Base-by-base conservation (phyloP, 1,140 invertebrate genomes). In the Drosophila sproati region DNA sequence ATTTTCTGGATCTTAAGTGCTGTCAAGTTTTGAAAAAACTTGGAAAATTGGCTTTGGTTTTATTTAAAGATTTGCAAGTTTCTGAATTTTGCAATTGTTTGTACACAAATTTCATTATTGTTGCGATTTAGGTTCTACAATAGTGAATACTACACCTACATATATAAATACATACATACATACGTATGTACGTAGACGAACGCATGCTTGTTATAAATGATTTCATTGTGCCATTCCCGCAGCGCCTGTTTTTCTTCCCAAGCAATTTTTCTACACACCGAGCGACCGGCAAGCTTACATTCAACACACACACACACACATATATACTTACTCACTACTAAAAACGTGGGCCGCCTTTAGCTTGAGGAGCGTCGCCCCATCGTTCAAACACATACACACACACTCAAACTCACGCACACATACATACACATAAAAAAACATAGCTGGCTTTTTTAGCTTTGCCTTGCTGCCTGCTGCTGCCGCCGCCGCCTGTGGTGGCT, bases 331-430 rank as follows among this genome's bases (percentile, higher is more conserved):
- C 20, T 67, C 29, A 45, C 48, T 60, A 61, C 62, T 73, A 77
- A 73, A 87, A 87, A 82, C 80, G 83, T 87, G 83, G 85, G 83
- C 83, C 77, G 77, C 83, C 73, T 80, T 78, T 52, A 81, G 63
- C 47, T 75, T 71, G 59, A 55, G 52, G 59, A 71, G 54, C 73
- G 67, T 75, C 59, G 68, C 67, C 73, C 61, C 74, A 72, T 67
- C 69, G 69, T 67, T 73, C 52, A 56, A 63, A 67, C 73, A 43
- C 39, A 41, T 10, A 6, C 5, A 37, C 6, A 5, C 35, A 41
- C 39, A 43, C 3, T n/a, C n/a, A 7, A 7, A 37, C 6, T 7
- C 35, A 41, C 39, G n/a, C 3, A 43, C n/a, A 41, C 39, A 3
- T 41, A 41, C 39, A 10, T 41, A 41, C 39, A 41, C 39, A 43